Evolutionary conservation across 2,888 invertebrate species (phyloP), one percentile per base, ranked within the genome.

Genomic region (Sminthurides aquaticus): DNA sequence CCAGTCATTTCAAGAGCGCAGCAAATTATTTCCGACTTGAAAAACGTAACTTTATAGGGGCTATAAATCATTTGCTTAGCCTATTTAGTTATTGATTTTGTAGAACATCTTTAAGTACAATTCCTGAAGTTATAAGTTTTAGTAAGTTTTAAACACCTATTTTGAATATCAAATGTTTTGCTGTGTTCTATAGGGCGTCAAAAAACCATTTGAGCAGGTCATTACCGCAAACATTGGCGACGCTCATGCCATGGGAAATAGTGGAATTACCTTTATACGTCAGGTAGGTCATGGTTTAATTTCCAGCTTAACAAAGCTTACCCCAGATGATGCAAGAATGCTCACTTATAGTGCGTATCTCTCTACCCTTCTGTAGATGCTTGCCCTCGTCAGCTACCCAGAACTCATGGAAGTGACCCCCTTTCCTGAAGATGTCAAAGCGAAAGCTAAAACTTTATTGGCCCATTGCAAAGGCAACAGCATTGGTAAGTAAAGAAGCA

Each of bases 161-260:
- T n/a, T n/a, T n/a, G n/a, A n/a, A n/a, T n/a, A n/a, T n/a, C n/a
- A n/a, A n/a, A n/a, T n/a, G n/a, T n/a, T n/a, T n/a, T n/a, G n/a
- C n/a, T n/a, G n/a, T n/a, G n/a, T 43, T 29, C 15, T 57, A n/a
- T 81, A 93, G 92, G 93, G 93, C 15, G 86, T 81, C 15, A 86
- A 86, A 74, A 92, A 95, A 77, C 93, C 96, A 1, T 98, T 98
- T 80, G 86, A 85, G 67, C 87, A 86, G 79, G 95, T 99, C 60
- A 91, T 98, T 77, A 88, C 89, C 77, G 96, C 96, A 1, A 99
- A 99, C 80, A 94, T 99, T 76, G 99, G 99, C 43, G 99, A 99
- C 81, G 94, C 96, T 65, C 99, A 99, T 82, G 98, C 99, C 0
- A 95, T 93, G 89, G 95, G 94, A 34, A 97, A 99, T 79, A 80